Base-by-base conservation (phyloP, 2,113 vertebrate genomes). In the Drymodes brunneopygia region DNA sequence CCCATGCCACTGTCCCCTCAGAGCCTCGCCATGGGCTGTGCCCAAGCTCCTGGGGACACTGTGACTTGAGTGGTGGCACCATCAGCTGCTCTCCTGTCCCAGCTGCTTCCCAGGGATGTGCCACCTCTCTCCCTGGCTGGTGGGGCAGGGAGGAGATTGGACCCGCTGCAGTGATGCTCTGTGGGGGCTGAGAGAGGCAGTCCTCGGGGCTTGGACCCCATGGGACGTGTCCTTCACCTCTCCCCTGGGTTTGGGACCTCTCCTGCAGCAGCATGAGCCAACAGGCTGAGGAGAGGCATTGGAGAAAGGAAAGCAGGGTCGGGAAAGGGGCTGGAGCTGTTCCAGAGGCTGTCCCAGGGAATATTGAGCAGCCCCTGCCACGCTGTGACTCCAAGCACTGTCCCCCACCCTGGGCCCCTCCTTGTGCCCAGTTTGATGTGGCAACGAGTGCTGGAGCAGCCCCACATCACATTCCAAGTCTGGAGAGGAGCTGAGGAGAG, bases 1-100 rank as follows among this genome's bases (percentile, higher is more conserved):
- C 25, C 24, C 13, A 11, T 0, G 1, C 8, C 0, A 1, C 0
- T 40, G 60, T 65, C 35, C 35, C 47, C 67, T 48, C 2, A 0
- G 15, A 50, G 15, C n/a, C 18, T 25, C 10, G 9, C 38, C 12
- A 5, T 4, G 40, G 42, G 22, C 40, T 1, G 0, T 85, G 29
- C 44, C 65, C 35, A 3, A 6, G 35, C 40, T 79, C 19, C 38
- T 0, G 6, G 27, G 44, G 57, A 28, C 15, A 10, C 11, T 0
- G 1, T 9, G 28, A 20, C 10, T 4, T 16, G 14, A n/a, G 31
- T 2, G 7, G 75, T 21, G 35, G 29, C 38, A 80, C 19, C 14
- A 11, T 1, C 47, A 61, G 60, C 15, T 3, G 3, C 29, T 57
- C 28, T 60, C 1, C 0, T 42, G 21, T 62, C 16, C 33, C 29